phyloP scores from a whole-genome alignment of 2,888 invertebrate genomes.

The Heteromurus nitidus region DNA sequence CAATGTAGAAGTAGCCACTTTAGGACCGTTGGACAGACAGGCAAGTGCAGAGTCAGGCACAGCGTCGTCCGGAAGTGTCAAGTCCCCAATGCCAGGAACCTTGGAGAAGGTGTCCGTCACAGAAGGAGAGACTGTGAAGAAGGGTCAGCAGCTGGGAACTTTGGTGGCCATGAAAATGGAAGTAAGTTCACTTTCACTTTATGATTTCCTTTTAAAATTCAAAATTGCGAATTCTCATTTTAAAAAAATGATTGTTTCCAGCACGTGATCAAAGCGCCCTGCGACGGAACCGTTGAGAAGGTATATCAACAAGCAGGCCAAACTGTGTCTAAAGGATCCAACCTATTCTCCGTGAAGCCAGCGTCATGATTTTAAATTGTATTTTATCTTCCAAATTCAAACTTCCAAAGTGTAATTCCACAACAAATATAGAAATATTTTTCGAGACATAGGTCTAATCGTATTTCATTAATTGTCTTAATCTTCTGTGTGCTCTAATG shows the following conservation, averaged over 20 bases:
- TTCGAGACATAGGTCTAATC: no score
- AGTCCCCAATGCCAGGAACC: conserved; percentile 97
- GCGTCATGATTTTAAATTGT: no score
- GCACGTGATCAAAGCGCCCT: conserved; percentile 90
- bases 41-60: conserved; percentile 75
- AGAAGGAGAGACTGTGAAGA: conserved; percentile 86
- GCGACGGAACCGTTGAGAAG: conserved; percentile 85
- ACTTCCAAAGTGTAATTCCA: no score
- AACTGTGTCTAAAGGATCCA: conserved; percentile 83
- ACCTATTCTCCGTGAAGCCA: conserved; percentile 67
- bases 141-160: conserved; percentile 93
- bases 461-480: no score
- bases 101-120: conserved; percentile 92
- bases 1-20: conserved; percentile 84
- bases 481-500: no score
- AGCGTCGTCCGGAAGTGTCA: conserved; percentile 79
- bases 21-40: conserved; percentile 78
- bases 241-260: no score
- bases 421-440: no score
- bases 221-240: no score
- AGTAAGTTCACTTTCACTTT: conserved; percentile 75
- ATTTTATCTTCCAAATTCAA: no score
- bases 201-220: no score
- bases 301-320: conserved; percentile 86
- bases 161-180: conserved; percentile 99